phyloP scores from a whole-genome alignment of 2,888 invertebrate species.

The Theretra japonica region DNA sequence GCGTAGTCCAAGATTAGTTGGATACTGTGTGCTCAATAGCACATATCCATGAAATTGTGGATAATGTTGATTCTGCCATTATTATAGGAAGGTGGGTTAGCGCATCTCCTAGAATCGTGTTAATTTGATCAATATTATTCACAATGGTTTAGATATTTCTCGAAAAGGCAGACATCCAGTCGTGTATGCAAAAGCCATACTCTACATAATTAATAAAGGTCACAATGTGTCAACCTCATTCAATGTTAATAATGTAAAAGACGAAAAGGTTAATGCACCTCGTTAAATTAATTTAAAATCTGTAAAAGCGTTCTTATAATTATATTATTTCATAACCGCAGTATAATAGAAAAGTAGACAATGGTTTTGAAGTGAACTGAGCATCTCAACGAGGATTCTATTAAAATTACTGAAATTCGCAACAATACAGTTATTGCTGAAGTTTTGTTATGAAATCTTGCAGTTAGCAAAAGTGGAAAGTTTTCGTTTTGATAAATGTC shows the following conservation, averaged over 20 bases:
- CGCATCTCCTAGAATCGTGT: too few species aligned
- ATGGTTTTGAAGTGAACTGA: not conserved
- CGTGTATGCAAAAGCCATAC: too few species aligned
- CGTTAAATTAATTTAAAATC: too few species aligned
- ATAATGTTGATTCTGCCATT: not conserved
- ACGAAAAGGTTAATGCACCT: too few species aligned
- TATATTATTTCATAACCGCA: not conserved
- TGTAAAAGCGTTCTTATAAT: too few species aligned
- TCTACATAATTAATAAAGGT: too few species aligned
- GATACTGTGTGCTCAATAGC: not conserved
- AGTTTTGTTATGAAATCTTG: slow-evolving; percentile 12
- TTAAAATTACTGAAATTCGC: not conserved
- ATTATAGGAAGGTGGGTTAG: too few species aligned
- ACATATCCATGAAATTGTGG: not conserved
- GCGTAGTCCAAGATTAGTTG: not conserved
- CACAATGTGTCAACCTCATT: too few species aligned
- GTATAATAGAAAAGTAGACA: not conserved
- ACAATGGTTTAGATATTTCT: too few species aligned
- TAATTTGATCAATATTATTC: too few species aligned
- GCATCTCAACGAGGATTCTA: not conserved
- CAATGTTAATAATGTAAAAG: too few species aligned
- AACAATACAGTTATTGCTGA: slow-evolving; percentile 14
- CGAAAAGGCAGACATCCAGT: too few species aligned
- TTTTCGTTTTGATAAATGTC: not conserved
- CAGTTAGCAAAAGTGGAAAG: not conserved